Base-by-base conservation (phyloP, 1,140 invertebrate genomes). In the Drosophila nigromelanica region DNA sequence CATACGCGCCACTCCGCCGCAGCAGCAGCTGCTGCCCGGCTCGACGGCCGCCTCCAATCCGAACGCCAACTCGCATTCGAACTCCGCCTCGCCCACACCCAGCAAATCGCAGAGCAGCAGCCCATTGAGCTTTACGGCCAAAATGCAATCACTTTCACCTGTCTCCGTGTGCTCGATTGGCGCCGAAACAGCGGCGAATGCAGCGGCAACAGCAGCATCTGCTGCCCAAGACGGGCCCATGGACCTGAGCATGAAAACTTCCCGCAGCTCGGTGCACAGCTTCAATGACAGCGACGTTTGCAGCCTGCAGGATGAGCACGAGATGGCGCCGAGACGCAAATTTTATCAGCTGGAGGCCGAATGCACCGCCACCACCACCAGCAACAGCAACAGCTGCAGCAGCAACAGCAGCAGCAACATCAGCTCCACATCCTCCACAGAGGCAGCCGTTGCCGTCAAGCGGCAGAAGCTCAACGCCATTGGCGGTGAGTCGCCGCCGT, bases 211-310 rank as follows among this genome's bases (percentile, higher is more conserved):
- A 37, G 30, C 63, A 6, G 54, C 24, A 4, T 35, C 35, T 8
- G 58, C 67, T 24, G 54, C 62, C 94, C 94, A 95, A 82, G 95
- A 96, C 42, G 94, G 95, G 67, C 96, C 96, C 18, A 97, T 97
- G 90, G 96, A 97, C 80, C 92, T 97, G 21, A 96, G 95, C 8
- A 95, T 96, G 92, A 96, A 95, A 82, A 93, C 93, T 3, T 89
- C 90, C 12, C 47, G 86, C n/a, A 77, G 80, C n/a, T 90, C 85
- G 4, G 83, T 87, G 70, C 79, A 91, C 54, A 91, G 82, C 50
- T 80, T 80, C 79, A 90, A 87, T 14, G 77, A 89, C 67, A 90
- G 87, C 66, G 90, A 86, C 30, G 73, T 60, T 40, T 64, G 78
- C 47, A 89, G 78, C 15, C 66, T 83, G 71, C 70, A 85, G 21